These are phyloP conservation scores for Chrysocyon brachyurus DNA, from an alignment of 2,797 vertebrate genomes.

Conservation along the genomic window DNA sequence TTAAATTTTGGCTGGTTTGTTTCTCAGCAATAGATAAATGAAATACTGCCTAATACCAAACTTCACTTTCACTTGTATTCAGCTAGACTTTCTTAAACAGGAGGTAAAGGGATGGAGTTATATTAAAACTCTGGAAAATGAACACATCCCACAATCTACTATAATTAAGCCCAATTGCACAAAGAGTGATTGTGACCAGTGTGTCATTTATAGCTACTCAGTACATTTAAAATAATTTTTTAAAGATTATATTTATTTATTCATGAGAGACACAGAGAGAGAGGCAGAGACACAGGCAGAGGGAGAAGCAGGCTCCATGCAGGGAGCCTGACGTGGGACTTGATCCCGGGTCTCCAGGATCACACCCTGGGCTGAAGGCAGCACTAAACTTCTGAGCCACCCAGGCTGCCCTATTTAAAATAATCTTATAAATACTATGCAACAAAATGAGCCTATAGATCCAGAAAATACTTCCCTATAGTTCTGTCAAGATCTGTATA, in stretches of 20 bases:
- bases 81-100: not conserved
- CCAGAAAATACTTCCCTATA: not conserved
- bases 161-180: not conserved
- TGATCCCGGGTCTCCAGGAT: too few species aligned
- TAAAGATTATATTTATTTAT: too few species aligned
- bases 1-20: not conserved
- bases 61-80: not conserved
- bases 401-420: not conserved
- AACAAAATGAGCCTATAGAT: not conserved
- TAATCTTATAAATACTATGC: not conserved
- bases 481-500: not conserved
- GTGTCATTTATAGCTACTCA: not conserved
- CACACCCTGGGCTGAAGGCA: too few species aligned
- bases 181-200: not conserved
- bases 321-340: too few species aligned
- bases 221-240: not conserved
- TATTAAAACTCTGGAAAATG: not conserved
- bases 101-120: not conserved
- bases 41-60: not conserved
- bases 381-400: too few species aligned
- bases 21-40: not conserved
- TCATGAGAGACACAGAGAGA: too few species aligned
- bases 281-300: too few species aligned
- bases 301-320: too few species aligned
- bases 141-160: not conserved